Conservation (phyloP, 2,113 vertebrate genomes). For the Prinia subflava region DNA sequence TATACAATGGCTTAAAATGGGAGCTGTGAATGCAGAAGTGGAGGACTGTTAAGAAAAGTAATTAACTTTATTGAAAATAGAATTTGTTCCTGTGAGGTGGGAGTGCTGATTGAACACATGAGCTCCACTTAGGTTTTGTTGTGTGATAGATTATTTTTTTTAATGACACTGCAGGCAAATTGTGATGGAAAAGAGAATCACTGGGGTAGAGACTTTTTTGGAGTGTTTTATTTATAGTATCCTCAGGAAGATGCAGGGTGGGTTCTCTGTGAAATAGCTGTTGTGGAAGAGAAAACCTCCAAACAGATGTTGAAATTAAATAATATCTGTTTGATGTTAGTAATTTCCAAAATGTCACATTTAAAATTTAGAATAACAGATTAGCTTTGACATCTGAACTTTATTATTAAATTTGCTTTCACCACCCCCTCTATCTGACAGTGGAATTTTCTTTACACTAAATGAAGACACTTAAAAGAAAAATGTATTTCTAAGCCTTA, state of each 20-base stretch:
- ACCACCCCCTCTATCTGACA: neutral
- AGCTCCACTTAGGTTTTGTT: neutral
- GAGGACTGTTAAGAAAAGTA: neutral
- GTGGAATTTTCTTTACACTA: neutral
- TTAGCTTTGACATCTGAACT: neutral
- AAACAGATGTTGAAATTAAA: neutral
- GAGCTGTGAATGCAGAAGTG: neutral
- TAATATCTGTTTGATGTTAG: neutral
- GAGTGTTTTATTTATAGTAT: neutral
- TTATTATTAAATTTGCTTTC: neutral
- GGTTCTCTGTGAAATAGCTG: neutral
- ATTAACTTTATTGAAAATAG: slow-evolving; percentile 15
- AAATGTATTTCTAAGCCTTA: neutral
- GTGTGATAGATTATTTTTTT: neutral
- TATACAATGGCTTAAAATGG: neutral
- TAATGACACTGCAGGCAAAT: neutral
- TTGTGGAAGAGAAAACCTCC: neutral
- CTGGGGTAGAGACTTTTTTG: neutral
- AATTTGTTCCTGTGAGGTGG: slow-evolving; percentile 14
- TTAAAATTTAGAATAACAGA: neutral
- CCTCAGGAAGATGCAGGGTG: neutral
- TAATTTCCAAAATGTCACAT: neutral
- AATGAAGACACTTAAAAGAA: neutral
- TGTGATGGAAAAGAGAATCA: neutral
- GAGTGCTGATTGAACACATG: neutral